Evolutionary conservation across 2,113 vertebrate species (phyloP), one percentile per base, ranked within the genome.

Genomic region (Salvelinus namaycush): DNA sequence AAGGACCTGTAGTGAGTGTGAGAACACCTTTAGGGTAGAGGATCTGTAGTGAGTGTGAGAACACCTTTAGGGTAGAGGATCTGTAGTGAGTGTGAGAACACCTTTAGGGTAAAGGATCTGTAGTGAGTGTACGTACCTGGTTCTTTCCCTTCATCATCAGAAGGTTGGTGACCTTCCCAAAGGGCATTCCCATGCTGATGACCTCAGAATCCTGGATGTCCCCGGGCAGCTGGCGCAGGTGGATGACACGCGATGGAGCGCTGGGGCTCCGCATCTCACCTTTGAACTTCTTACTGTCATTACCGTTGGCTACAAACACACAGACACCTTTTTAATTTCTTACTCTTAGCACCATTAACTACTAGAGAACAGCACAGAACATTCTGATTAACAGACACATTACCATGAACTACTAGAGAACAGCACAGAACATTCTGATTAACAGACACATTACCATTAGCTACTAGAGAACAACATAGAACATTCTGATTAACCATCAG

Each of bases 211-310:
- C 97, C 0, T 97, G 98, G 76, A 99, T 96, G 76, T 99, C 97
- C 0, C 94, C 91, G 20, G 97, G 98, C 67, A 99, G 94, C 77
- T 99, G 98, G 18, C 98, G 95, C 66, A 99, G 92, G 6, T 99
- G 98, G 83, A 99, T 96, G 59, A 99, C 98, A 73, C 96, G 92
- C 72, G 98, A 99, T 0, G 97, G 97, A 73, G 95, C 92, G 14
- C 96, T 94, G 0, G 96, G 86, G 48, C 94, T 97, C 87, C 97
- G 93, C 51, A 86, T 95, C 78, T 99, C 97, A 0, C 95, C 95
- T 92, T 99, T 99, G 91, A 99, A 99, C 89, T 99, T 99, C 84
- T 99, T 99, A 90, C 95, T 98, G 91, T 99, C 97, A n/a, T 99
- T 99, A 87, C 97, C 98, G 89, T 99, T 99, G 85, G 96, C 97